Percentiles rank a stretch among this genome's conserved stretches.
These are phyloP conservation scores for Corythucha ciliata DNA, from an alignment of 2,888 invertebrate species.

Conservation along the genomic window DNA sequence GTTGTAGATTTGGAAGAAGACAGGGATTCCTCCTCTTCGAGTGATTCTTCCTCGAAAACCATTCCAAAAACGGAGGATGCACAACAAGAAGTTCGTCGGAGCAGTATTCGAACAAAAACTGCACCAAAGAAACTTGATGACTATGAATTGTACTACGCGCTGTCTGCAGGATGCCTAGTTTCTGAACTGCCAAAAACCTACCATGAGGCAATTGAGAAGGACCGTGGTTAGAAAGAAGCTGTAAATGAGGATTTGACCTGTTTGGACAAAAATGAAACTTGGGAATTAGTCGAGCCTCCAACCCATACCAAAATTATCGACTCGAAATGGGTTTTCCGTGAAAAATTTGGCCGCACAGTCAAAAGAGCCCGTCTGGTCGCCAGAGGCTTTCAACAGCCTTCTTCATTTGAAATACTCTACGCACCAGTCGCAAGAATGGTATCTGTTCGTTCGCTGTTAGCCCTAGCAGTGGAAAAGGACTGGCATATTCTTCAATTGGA, in stretches of 20 bases:
- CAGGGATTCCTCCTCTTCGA: no score
- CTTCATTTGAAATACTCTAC: no score
- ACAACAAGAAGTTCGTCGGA: neutral
- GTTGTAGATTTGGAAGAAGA: neutral
- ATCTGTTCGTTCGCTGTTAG: no score
- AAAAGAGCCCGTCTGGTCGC: no score
- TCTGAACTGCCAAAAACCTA: constrained; percentile 3
- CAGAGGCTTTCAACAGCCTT: no score
- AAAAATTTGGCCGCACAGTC: no score
- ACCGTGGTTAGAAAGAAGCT: neutral
- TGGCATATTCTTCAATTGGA: no score
- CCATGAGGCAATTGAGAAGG: constrained; percentile 5
- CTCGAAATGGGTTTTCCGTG: constrained; percentile 16
- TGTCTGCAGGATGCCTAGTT: neutral
- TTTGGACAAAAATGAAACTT: neutral
- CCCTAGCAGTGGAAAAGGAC: no score
- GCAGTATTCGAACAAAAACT: constrained; percentile 1
- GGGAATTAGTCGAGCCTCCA: neutral
- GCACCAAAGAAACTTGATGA: constrained; percentile 7
- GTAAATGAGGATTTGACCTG: neutral
- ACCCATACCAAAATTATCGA: neutral
- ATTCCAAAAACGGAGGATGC: no score
- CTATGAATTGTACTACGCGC: neutral
- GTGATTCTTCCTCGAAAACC: no score
- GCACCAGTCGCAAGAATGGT: no score